phyloP scores from a whole-genome alignment of 1,140 invertebrate species.

The Nasonia vitripennis region DNA sequence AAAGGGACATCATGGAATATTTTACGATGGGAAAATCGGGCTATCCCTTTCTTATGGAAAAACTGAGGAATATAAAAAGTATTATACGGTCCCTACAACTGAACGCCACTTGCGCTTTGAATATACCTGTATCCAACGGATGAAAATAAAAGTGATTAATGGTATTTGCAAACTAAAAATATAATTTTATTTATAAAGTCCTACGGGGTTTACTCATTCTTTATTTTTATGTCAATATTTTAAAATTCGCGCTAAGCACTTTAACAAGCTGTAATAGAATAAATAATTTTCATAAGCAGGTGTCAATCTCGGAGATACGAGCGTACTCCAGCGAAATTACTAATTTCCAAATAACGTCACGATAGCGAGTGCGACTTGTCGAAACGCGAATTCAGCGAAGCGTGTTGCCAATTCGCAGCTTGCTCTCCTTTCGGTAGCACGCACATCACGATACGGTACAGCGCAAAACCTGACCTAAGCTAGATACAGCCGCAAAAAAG shows the following conservation, averaged over 20 bases:
- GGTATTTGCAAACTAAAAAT: neutral
- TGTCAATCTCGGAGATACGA: neutral
- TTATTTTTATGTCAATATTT: no score
- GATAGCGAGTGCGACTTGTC: neutral
- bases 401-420: conserved; percentile 32
- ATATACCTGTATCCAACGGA: neutral
- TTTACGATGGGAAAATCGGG: conserved; percentile 46
- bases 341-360: neutral
- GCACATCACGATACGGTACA: neutral
- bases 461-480: conserved; percentile 42
- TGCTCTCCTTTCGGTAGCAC: neutral
- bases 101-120: conserved; percentile 14
- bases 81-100: neutral
- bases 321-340: neutral
- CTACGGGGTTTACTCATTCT: conserved; percentile 1
- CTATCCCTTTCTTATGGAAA: conserved; percentile 3
- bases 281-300: neutral
- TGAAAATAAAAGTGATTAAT: neutral
- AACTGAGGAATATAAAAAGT: conserved; percentile 25
- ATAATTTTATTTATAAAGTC: neutral
- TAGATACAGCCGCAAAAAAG: conserved; percentile 6
- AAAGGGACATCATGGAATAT: conserved; percentile 8
- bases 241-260: no score
- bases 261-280: neutral
- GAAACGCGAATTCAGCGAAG: conserved; percentile 8